Evolutionary conservation across 2,113 vertebrate genomes (phyloP), one percentile per base, ranked within the genome.

Genomic region (Prietella phreatophila): DNA sequence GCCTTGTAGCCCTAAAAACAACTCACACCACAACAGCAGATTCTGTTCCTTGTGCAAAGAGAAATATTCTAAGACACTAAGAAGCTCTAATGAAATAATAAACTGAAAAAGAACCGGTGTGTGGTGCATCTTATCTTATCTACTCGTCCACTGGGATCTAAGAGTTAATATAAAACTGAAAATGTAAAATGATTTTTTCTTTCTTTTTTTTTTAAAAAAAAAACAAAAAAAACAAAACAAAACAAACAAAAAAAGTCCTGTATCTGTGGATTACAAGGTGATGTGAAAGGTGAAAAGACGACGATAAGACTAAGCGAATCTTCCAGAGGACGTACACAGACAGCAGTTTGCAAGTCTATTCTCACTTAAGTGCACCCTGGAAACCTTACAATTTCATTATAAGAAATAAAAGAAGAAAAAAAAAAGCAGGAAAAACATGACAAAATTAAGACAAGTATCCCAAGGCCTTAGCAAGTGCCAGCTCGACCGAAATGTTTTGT

Each of bases 391-490:
- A 83, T 73, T 83, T 87, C 55, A 47, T 47, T 42, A 53, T 71
- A 80, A 69, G 33, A 85, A 82, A 82, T 33, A 9, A 88, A 81
- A 80, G 30, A 8, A 58, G 4, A 22, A 11, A 58, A 15, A 61
- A 75, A 58, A 6, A 22, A 11, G 25, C 9, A 85, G 22, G 55
- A 83, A 69, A 11, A 56, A 86, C 83, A 50, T 8, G 76, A 84
- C 82, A 81, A 65, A 85, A 80, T 91, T 87, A 91, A 91, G 90
- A 91, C 90, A 83, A 86, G 87, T 82, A 83, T 83, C 86, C 83
- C 75, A 80, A 88, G 79, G 63, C 56, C 85, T 87, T 78, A 71
- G 36, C 47, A 86, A 76, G 60, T 19, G 76, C 65, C 85, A 65
- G 58, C 85, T 83, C 69, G 39, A 88, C 58, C 53, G 36, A 84